These are phyloP conservation scores for Ceraclea dissimilis DNA, from an alignment of 2,888 invertebrate species.

Conservation along the genomic window DNA sequence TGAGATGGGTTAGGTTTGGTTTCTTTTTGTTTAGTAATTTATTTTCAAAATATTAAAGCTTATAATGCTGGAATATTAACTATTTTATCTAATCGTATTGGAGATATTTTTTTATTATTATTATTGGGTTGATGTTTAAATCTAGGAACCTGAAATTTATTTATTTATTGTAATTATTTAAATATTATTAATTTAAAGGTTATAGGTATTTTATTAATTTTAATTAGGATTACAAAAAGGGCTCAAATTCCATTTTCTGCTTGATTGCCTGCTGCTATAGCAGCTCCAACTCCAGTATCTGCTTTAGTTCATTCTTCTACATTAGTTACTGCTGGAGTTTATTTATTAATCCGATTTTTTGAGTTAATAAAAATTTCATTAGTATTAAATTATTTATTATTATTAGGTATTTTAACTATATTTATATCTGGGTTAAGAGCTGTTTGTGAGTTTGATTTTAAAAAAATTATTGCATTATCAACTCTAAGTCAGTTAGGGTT, in stretches of 20 bases:
- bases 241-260: conserved; percentile 76
- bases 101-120: conserved; percentile 60
- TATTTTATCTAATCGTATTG: conserved; percentile 64
- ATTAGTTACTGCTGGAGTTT: conserved; percentile 68
- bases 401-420: conserved; percentile 51
- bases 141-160: conserved; percentile 50
- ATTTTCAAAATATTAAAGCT: conserved; percentile 61
- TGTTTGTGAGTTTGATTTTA: conserved; percentile 61
- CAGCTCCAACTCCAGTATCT: conserved; percentile 71
- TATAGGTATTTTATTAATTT: conserved; percentile 40
- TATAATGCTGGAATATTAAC: conserved; percentile 67
- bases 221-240: conserved; percentile 65
- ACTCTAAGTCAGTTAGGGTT: conserved; percentile 69
- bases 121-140: conserved; percentile 50
- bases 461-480: conserved; percentile 72
- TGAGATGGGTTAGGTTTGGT: conserved; percentile 66
- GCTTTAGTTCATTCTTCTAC: conserved; percentile 72
- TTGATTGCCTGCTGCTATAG: conserved; percentile 68
- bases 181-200: conserved; percentile 34
- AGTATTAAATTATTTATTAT: conserved; percentile 45
- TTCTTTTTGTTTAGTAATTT: conserved; percentile 68
- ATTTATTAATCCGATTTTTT: conserved; percentile 66
- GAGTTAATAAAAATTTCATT: conserved; percentile 37
- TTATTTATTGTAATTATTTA: conserved; percentile 45
- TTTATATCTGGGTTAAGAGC: conserved; percentile 53